Percentiles rank a stretch among this genome's conserved stretches.
Conservation (phyloP, 1,140 invertebrate species). For the Colletes gigas region DNA sequence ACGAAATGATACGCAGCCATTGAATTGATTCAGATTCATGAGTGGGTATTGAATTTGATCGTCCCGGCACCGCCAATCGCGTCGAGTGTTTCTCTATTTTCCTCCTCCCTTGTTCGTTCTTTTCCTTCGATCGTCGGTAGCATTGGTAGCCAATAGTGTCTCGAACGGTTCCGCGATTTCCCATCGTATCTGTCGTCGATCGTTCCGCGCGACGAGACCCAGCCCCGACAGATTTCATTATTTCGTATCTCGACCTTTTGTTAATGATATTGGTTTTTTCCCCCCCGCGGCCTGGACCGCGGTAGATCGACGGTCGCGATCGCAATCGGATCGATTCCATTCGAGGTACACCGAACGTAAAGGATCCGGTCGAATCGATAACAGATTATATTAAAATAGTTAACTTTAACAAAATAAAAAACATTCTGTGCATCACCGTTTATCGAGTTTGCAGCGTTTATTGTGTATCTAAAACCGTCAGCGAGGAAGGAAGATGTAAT, state of each 20-base stretch:
- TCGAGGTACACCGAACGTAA: no score
- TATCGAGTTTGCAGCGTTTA: no score
- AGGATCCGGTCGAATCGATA: no score
- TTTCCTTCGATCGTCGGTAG: neutral
- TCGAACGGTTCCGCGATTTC: neutral
- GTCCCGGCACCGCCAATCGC: neutral
- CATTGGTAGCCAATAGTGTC: neutral
- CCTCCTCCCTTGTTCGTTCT: neutral
- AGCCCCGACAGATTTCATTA: neutral
- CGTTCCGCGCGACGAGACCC: neutral
- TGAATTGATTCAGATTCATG: constrained; percentile 3
- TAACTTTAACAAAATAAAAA: no score
- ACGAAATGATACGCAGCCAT: constrained; percentile 6
- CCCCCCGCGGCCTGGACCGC: no score
- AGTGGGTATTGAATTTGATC: constrained; percentile 18
- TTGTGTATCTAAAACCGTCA: no score
- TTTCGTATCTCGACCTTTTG: neutral
- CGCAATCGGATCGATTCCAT: no score
- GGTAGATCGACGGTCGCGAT: no score
- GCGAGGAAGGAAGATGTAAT: no score
- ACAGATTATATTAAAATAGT: no score
- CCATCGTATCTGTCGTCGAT: neutral
- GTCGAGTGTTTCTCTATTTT: neutral
- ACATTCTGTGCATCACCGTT: no score
- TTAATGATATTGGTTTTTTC: neutral